A percentile compares a stretch with the other conserved stretches of the same genome.
Conservation (phyloP, 2,797 vertebrate genomes). For the Sebastes oblongus region DNA sequence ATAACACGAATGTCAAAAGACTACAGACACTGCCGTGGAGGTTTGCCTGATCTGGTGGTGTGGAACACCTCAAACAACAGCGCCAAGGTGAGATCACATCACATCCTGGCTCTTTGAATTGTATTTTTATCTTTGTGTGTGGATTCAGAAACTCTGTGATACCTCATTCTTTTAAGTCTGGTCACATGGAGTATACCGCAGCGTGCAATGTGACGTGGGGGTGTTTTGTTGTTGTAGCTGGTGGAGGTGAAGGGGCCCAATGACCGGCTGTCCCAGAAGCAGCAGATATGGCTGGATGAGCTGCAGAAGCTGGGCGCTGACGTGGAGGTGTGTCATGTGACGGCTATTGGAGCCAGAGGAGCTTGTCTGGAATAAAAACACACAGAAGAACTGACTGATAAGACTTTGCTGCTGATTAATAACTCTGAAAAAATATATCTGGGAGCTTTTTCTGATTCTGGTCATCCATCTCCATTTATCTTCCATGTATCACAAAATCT, state of each 20-base stretch:
- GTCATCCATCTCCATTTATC: not conserved
- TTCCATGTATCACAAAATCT: not conserved
- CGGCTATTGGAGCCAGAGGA: constrained; percentile 86
- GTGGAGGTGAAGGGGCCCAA: constrained; percentile 97
- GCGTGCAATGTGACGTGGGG: not conserved
- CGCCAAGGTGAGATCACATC: constrained; percentile 84
- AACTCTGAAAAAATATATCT: not conserved
- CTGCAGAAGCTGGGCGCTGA: constrained; percentile 88
- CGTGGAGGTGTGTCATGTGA: constrained; percentile 95
- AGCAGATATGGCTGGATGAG: constrained; percentile 94
- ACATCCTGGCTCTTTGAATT: not conserved
- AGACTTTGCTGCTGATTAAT: constrained; percentile 23
- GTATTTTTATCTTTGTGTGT: not conserved
- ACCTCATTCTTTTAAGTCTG: not conserved
- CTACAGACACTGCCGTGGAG: constrained; percentile 90
- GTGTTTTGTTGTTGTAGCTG: constrained; percentile 80
- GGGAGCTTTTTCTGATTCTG: not conserved
- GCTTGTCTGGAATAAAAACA: constrained; percentile 67
- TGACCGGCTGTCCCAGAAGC: constrained; percentile 94
- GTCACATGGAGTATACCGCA: not conserved
- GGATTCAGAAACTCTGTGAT: not conserved
- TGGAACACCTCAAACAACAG: constrained; percentile 83
- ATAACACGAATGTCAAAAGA: constrained; percentile 87
- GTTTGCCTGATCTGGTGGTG: constrained; percentile 94
- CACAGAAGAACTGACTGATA: constrained; percentile 3